Evolutionary conservation across 2,113 vertebrate genomes (phyloP).

Genomic region (Oplegnathus fasciatus): DNA sequence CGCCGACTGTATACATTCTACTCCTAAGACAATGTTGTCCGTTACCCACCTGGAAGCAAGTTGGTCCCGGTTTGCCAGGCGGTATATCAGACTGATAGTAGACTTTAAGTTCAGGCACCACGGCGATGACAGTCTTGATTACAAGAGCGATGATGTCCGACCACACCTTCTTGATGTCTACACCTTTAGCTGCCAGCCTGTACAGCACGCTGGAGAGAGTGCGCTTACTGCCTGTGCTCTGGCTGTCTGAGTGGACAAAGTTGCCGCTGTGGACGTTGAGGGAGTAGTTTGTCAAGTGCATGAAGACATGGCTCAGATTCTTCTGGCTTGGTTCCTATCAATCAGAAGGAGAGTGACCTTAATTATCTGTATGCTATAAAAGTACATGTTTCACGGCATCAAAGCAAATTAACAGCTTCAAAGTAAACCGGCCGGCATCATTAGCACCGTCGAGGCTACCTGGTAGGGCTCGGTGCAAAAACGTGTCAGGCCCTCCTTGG

Average conservation of each 20-base stretch:
- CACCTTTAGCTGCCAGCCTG: slow-evolving; percentile 90
- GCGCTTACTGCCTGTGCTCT: slow-evolving; percentile 95
- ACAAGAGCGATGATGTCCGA: slow-evolving; percentile 97
- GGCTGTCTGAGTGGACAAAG: slow-evolving; percentile 94
- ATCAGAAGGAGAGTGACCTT: not conserved
- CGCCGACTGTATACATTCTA: not conserved
- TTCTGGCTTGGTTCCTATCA: slow-evolving; percentile 89
- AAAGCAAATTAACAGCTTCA: not conserved
- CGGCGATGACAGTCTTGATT: slow-evolving; percentile 95
- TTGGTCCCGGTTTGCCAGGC: slow-evolving; percentile 93
- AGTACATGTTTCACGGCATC: not conserved
- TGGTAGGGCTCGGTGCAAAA: slow-evolving; percentile 99
- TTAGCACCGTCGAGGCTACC: slow-evolving; percentile 50
- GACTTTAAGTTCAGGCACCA: slow-evolving; percentile 95
- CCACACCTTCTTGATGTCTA: slow-evolving; percentile 96
- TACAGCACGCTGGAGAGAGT: slow-evolving; percentile 95
- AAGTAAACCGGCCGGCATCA: not conserved
- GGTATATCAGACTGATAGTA: slow-evolving; percentile 96
- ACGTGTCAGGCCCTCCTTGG: slow-evolving; percentile 96
- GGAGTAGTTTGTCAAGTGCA: slow-evolving; percentile 99
- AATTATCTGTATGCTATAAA: not conserved
- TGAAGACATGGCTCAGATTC: slow-evolving; percentile 95
- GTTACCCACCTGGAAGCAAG: slow-evolving; percentile 93
- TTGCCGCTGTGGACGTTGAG: slow-evolving; percentile 95
- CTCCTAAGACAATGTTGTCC: too few species aligned